These are phyloP conservation scores for Brachyrhaphis roseni DNA, from an alignment of 2,797 vertebrate species.

Conservation along the genomic window DNA sequence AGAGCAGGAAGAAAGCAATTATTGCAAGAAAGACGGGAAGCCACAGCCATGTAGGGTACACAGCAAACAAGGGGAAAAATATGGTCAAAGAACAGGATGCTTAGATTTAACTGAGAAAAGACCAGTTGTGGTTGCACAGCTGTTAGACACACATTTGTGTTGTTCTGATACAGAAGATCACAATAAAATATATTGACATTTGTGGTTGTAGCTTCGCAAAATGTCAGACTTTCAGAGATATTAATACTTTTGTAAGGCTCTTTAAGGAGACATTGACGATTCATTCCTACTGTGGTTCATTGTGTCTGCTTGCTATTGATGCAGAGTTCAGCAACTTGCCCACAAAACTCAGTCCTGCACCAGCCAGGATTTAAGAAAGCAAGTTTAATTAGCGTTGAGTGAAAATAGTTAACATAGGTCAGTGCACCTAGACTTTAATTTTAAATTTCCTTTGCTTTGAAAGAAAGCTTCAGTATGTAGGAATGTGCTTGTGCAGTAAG, in stretches of 20 bases:
- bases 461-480: neutral
- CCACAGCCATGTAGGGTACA: neutral
- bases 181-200: neutral
- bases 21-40: neutral
- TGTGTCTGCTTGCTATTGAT: neutral
- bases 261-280: neutral
- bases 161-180: neutral
- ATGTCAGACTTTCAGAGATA: neutral
- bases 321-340: neutral
- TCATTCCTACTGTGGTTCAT: neutral
- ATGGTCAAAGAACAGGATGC: neutral
- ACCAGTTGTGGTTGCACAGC: neutral
- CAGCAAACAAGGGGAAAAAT: neutral
- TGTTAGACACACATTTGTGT: neutral
- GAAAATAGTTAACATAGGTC: neutral
- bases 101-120: neutral
- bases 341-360: neutral
- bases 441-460: constrained; percentile 24
- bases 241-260: neutral
- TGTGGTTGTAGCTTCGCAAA: neutral
- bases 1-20: neutral
- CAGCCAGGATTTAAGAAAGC: neutral
- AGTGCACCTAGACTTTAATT: constrained; percentile 4
- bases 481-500: constrained; percentile 16
- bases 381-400: neutral